Base-by-base conservation (phyloP, 1,140 invertebrate species). In the Anoplophora glabripennis region DNA sequence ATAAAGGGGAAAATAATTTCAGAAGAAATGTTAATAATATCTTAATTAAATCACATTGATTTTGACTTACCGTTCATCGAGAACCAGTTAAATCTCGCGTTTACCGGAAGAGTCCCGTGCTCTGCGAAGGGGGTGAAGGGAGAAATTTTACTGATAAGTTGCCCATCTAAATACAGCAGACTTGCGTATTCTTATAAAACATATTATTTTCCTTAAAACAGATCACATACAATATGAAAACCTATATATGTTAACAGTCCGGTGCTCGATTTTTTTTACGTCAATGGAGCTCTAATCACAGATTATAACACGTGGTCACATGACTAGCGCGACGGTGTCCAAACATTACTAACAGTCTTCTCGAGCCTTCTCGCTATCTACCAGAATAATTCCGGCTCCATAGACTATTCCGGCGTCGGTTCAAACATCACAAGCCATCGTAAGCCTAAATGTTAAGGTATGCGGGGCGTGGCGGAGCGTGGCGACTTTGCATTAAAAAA, bases 271-370 rank as follows among this genome's bases (percentile, higher is more conserved):
- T 46, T 28, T 36, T 49, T 35, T 14, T 37, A 21, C 14, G 14
- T 35, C 17, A 49, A 49, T 57, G 69, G 69, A 72, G 67, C 71
- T 73, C 68, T 67, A 66, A 75, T 75, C 73, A 75, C 73, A 75
- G 73, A 72, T 73, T 64, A 28, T 61, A 72, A 72, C 66, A 70
- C 59, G 61, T 73, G 71, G 69, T 74, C 71, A 69, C 69, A 70
- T 73, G 72, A 74, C 72, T 75, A 75, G 72, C 71, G 63, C 69
- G 72, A 71, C 71, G 72, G 73, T 70, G 72, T 65, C 59, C 66
- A 67, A 70, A 72, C 61, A 64, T 58, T 53, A 44, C 54, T 61
- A 61, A 71, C 67, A 69, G 62, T 70, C 67, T 67, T 72, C 53
- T 57, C 47, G 28, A 61, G 47, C 34, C 14, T 34, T 60, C 59